Evolutionary conservation across 92 coral and sea anemone species (phyloP).

Genomic region (Epizoanthus stellaris): DNA sequence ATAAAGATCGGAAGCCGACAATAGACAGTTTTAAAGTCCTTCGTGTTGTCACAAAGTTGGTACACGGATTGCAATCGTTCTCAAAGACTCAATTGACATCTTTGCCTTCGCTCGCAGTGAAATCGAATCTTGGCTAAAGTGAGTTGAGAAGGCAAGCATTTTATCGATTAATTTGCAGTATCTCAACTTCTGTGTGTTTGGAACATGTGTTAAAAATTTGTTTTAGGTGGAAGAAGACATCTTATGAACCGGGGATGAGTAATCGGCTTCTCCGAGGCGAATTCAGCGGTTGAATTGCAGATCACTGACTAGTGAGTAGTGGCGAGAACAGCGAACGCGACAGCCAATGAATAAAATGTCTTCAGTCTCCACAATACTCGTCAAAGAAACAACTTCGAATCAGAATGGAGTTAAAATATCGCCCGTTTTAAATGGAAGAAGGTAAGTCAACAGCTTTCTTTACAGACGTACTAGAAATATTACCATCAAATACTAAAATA

Average conservation of each 20-base stretch:
- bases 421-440: not conserved
- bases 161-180: not conserved
- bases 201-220: slow-evolving; percentile 22
- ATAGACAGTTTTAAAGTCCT: not conserved
- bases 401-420: not conserved
- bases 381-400: slow-evolving; percentile 1
- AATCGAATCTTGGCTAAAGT: not conserved
- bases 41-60: not conserved
- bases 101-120: not conserved
- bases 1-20: not conserved
- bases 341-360: slow-evolving; percentile 18
- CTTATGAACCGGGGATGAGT: not conserved
- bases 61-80: too few relatives aligned
- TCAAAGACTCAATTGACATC: too few relatives aligned
- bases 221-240: not conserved
- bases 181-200: slow-evolving; percentile 6
- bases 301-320: not conserved
- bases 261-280: not conserved
- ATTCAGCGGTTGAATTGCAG: not conserved
- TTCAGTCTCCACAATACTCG: not conserved
- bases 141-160: not conserved
- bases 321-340: not conserved
- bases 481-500: not conserved
- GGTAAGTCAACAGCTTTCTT: slow-evolving; percentile 8
- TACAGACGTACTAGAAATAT: not conserved